These are phyloP conservation scores for Parascotia fuliginaria DNA, from an alignment of 2,888 invertebrate species.

Conservation along the genomic window DNA sequence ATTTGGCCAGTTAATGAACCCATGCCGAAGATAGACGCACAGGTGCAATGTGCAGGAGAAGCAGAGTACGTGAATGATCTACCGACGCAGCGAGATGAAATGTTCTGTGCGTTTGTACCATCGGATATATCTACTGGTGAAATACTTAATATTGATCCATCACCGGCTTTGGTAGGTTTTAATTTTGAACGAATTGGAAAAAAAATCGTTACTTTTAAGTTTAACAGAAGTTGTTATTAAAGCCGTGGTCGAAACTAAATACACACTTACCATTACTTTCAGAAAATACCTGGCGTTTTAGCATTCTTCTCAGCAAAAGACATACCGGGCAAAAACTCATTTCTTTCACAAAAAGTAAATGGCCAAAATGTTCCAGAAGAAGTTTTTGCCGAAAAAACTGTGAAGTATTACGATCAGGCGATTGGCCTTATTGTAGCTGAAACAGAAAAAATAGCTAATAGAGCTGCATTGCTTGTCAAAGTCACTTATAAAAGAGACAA, in stretches of 20 bases:
- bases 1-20: conserved; percentile 89
- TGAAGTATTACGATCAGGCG: conserved; percentile 88
- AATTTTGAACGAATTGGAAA: too few species aligned
- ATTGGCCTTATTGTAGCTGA: conserved; percentile 88
- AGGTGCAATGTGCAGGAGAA: conserved; percentile 88
- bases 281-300: conserved; percentile 88
- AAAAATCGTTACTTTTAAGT: conserved; percentile 58
- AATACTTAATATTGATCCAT: conserved; percentile 86
- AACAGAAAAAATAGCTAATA: conserved; percentile 75
- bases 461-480: conserved; percentile 82
- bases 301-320: conserved; percentile 88
- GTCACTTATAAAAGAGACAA: conserved; percentile 75
- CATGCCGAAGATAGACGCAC: conserved; percentile 87
- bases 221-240: too few species aligned
- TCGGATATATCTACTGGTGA: conserved; percentile 83
- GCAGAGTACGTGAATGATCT: conserved; percentile 88
- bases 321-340: conserved; percentile 88
- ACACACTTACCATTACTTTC: conserved; percentile 50
- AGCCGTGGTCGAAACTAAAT: too few species aligned
- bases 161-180: conserved; percentile 86
- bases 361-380: conserved; percentile 56
- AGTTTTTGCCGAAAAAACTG: conserved; percentile 75
- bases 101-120: conserved; percentile 88
- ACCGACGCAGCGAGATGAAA: conserved; percentile 85
- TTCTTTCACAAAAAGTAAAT: conserved; percentile 50